Evolutionary conservation across 2,113 vertebrate genomes (phyloP).

Genomic region (Progne subis): DNA sequence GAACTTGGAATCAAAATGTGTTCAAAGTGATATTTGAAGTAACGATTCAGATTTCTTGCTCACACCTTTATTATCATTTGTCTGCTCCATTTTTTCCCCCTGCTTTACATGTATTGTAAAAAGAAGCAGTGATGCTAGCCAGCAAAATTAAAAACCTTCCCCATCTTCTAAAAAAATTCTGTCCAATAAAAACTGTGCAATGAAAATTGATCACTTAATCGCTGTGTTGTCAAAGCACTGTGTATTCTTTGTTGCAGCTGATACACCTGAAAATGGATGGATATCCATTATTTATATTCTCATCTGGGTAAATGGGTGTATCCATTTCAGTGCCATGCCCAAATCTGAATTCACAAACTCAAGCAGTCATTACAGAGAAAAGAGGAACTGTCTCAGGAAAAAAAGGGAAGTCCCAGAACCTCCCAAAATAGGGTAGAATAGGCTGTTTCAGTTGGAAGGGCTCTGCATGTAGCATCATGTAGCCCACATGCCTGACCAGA

Average conservation of each 20-base stretch:
- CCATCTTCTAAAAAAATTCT: background rate
- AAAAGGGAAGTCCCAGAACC: background rate
- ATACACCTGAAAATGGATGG: background rate
- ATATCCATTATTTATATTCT: background rate
- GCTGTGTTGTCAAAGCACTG: background rate
- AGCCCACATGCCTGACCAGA: background rate
- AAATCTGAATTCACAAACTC: background rate
- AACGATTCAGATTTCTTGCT: constrained; percentile 48
- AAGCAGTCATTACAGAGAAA: background rate
- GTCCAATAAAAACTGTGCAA: background rate
- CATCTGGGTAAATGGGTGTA: background rate
- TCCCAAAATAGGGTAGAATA: background rate
- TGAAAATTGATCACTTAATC: background rate
- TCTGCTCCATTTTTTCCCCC: constrained; percentile 2
- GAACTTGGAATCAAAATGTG: constrained; percentile 21
- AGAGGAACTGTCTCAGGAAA: background rate
- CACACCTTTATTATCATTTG: constrained; percentile 41
- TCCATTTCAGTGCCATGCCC: background rate
- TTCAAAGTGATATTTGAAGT: background rate
- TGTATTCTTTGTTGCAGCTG: background rate
- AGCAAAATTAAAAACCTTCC: background rate
- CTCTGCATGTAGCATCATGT: background rate
- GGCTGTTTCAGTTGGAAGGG: background rate
- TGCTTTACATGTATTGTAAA: background rate
- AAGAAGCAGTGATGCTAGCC: background rate